Evolutionary conservation across 1,140 invertebrate species (phyloP).

Genomic region (Trigoniulus corallinus): DNA sequence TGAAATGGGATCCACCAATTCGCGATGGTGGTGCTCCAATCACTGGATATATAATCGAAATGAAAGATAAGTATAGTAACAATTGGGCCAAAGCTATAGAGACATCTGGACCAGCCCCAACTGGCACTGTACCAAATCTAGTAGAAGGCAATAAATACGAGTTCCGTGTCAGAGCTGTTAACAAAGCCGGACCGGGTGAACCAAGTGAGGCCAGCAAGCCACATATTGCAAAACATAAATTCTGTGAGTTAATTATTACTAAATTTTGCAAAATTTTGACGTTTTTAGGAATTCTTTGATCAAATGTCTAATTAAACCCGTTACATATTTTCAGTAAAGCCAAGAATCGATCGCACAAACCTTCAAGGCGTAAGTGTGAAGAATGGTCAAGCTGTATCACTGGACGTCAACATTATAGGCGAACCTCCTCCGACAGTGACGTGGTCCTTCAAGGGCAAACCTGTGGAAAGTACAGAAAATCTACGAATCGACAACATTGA

Average conservation of each 20-base stretch:
- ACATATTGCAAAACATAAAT: slow-evolving; percentile 85
- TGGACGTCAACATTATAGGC: slow-evolving; percentile 83
- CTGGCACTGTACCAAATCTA: slow-evolving; percentile 68
- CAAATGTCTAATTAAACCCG: too few relatives aligned
- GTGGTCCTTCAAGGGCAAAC: slow-evolving; percentile 71
- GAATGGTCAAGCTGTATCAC: slow-evolving; percentile 70
- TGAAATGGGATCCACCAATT: slow-evolving; percentile 91
- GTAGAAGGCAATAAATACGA: slow-evolving; percentile 89
- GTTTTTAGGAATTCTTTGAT: neutral
- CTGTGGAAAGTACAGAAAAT: slow-evolving; percentile 43
- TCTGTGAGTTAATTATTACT: slow-evolving; percentile 42
- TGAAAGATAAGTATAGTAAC: slow-evolving; percentile 50
- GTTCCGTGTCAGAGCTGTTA: slow-evolving; percentile 84
- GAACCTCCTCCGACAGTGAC: slow-evolving; percentile 82
- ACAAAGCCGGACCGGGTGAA: slow-evolving; percentile 89
- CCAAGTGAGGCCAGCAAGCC: slow-evolving; percentile 87
- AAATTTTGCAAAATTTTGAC: neutral
- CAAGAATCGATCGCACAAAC: slow-evolving; percentile 79
- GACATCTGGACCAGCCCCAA: slow-evolving; percentile 54
- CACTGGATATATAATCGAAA: slow-evolving; percentile 81
- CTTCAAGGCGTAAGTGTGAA: slow-evolving; percentile 68
- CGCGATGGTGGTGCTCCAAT: slow-evolving; percentile 93
- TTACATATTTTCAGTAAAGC: too few relatives aligned
- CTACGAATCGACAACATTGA: slow-evolving; percentile 67
- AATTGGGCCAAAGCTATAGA: slow-evolving; percentile 53